A percentile compares a stretch with the other conserved stretches of the same genome.
These are phyloP conservation scores for Syngnathus scovelli DNA, from an alignment of 2,113 vertebrate species.

Conservation along the genomic window DNA sequence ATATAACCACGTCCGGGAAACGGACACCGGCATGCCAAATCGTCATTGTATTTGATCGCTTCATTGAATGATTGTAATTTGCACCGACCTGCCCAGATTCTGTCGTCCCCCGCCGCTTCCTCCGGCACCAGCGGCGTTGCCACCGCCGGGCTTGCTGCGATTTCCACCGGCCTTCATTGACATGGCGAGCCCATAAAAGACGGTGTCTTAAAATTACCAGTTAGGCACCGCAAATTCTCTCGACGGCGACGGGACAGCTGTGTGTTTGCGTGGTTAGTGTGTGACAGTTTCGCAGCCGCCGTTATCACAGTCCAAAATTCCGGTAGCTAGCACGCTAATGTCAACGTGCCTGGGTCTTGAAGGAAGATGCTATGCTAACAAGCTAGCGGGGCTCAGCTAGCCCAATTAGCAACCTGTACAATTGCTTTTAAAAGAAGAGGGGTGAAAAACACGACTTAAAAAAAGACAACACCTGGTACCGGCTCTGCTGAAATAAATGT, in stretches of 20 bases:
- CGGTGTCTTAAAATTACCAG: constrained; percentile 52
- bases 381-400: constrained; percentile 53
- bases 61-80: constrained; percentile 15
- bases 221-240: constrained; percentile 40
- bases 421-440: constrained; percentile 58
- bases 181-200: constrained; percentile 85
- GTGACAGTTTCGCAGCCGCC: constrained; percentile 40
- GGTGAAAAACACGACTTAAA: constrained; percentile 36
- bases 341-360: constrained; percentile 54
- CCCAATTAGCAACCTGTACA: constrained; percentile 62
- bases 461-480: constrained; percentile 54
- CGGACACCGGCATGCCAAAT: fast-evolving
- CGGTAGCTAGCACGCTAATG: constrained; percentile 46
- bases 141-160: constrained; percentile 76
- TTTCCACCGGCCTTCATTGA: constrained; percentile 84
- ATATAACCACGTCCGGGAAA: neutral
- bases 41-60: constrained; percentile 29
- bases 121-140: constrained; percentile 67
- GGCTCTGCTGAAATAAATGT: constrained; percentile 42
- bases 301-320: constrained; percentile 26
- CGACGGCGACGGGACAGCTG: neutral
- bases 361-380: constrained; percentile 50
- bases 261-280: constrained; percentile 31
- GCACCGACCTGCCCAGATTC: constrained; percentile 83
- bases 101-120: constrained; percentile 77